phyloP scores from a whole-genome alignment of 92 coral and sea anemone genomes.

The Epizoanthus scotinus region DNA sequence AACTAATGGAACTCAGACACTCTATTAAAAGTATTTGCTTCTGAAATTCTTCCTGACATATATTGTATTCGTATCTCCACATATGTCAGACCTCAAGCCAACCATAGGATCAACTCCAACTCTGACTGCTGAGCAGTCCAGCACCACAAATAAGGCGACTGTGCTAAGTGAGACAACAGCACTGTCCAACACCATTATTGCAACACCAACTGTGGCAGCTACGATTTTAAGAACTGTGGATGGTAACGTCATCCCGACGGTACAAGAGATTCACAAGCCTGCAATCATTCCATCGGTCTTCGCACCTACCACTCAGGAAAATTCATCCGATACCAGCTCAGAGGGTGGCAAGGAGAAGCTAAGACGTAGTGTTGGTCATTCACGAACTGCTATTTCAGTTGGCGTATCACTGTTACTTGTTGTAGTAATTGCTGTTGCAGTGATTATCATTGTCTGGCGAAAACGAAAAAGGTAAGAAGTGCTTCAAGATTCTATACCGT shows the following conservation, averaged over 20 bases:
- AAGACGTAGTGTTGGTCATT: background rate
- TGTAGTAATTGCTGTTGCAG: background rate
- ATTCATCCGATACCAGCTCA: background rate
- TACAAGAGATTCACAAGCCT: background rate
- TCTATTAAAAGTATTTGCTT: too few relatives aligned
- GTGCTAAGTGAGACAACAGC: background rate
- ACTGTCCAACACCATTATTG: background rate
- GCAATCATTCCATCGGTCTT: background rate
- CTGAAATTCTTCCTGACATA: background rate
- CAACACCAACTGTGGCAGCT: background rate
- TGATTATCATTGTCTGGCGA: background rate
- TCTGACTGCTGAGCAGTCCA: background rate
- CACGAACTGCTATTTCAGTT: background rate
- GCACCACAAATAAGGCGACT: background rate
- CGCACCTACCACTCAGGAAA: background rate
- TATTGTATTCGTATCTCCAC: background rate
- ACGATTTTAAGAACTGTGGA: background rate
- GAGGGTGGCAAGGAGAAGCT: constrained; percentile 1
- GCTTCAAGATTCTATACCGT: background rate
- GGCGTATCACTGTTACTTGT: constrained; percentile 12
- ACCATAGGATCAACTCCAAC: background rate
- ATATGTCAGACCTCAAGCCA: background rate
- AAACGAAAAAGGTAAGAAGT: constrained; percentile 14
- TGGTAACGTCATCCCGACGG: background rate
- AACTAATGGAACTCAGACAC: too few relatives aligned